Conservation (phyloP, 1,140 invertebrate species). For the Eurytemora carolleeae region DNA sequence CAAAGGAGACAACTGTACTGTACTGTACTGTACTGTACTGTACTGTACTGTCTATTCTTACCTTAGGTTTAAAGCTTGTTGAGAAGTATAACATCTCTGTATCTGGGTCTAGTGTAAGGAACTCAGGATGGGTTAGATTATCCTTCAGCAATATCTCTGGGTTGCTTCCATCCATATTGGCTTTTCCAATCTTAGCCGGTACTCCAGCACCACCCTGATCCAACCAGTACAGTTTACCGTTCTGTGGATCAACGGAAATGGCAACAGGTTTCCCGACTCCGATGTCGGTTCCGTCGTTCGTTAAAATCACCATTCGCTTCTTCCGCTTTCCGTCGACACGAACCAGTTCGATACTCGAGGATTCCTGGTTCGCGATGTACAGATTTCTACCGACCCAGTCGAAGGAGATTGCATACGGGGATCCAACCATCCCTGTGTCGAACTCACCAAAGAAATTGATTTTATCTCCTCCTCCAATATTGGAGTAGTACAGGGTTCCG, state of each 20-base stretch:
- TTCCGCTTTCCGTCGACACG: constrained; percentile 61
- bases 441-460: constrained; percentile 47
- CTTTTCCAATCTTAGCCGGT: constrained; percentile 67
- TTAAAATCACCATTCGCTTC: constrained; percentile 64
- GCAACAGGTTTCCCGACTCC: constrained; percentile 71
- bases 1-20: no score
- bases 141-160: constrained; percentile 40
- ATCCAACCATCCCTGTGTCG: constrained; percentile 64
- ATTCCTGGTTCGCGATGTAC: constrained; percentile 73
- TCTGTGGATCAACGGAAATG: constrained; percentile 68
- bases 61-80: constrained; percentile 45
- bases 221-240: constrained; percentile 85
- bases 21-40: no score
- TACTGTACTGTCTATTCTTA: no score
- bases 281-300: constrained; percentile 64
- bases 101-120: constrained; percentile 62
- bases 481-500: constrained; percentile 62
- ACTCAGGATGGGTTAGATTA: constrained; percentile 46
- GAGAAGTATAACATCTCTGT: constrained; percentile 68
- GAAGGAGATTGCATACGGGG: constrained; percentile 72
- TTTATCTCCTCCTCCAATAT: constrained; percentile 65
- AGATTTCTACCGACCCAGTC: constrained; percentile 91
- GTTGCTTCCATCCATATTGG: constrained; percentile 79
- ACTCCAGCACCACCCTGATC: constrained; percentile 82
- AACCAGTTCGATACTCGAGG: constrained; percentile 79